phyloP scores from a whole-genome alignment of 2,888 invertebrate genomes.

The Ophion slaviceki region DNA sequence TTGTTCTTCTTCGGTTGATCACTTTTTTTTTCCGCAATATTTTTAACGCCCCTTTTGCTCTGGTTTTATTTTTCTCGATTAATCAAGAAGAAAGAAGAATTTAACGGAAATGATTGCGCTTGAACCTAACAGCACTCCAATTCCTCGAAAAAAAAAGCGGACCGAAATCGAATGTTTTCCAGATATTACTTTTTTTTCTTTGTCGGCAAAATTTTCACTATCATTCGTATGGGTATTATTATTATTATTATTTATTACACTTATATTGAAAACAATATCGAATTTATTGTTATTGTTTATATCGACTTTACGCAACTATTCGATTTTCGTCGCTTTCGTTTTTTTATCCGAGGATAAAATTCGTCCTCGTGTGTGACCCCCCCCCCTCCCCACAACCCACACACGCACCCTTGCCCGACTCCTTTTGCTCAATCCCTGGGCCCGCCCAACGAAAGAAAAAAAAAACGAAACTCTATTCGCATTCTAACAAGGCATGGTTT shows the following conservation, averaged over 20 bases:
- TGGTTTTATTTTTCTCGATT: background rate
- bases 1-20: conserved; percentile 36
- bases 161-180: conserved; percentile 5
- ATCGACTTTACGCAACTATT: background rate
- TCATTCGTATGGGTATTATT: no score
- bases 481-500: conserved; percentile 81
- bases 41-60: conserved; percentile 5
- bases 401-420: background rate
- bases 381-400: background rate
- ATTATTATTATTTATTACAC: no score
- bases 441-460: background rate
- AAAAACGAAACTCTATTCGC: conserved; percentile 1
- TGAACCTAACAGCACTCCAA: conserved; percentile 41
- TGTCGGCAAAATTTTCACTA: no score
- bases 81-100: conserved; percentile 13
- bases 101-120: conserved; percentile 22
- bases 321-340: background rate
- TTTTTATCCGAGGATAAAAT: background rate
- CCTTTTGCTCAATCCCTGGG: no score
- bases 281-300: no score
- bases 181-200: background rate
- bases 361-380: background rate
- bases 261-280: no score
- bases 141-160: background rate
- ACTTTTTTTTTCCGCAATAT: conserved; percentile 37